Conservation (phyloP, 2,888 invertebrate species). For the Ceramica pisi region DNA sequence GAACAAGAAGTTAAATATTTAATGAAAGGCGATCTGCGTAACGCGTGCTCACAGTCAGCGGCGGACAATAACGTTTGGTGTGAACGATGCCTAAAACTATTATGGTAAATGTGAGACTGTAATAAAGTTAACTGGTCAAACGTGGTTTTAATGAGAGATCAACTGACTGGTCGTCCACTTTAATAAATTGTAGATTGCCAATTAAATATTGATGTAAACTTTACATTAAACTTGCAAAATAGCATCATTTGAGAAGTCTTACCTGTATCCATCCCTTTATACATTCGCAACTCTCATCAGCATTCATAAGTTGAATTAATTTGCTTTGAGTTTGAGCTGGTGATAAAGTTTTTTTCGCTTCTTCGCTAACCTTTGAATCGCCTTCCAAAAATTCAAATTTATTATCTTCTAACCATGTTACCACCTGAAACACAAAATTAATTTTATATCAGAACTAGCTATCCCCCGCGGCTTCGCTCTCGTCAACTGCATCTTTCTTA, state of each 20-base stretch:
- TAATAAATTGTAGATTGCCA: too few species aligned
- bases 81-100: too few species aligned
- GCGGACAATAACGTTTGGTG: too few species aligned
- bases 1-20: too few species aligned
- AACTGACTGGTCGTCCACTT: neutral
- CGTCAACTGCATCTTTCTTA: too few species aligned
- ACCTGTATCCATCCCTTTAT: slow-evolving; percentile 88
- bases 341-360: slow-evolving; percentile 77
- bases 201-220: neutral
- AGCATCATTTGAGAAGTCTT: slow-evolving; percentile 29
- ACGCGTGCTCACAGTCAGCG: too few species aligned
- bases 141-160: neutral
- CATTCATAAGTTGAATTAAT: slow-evolving; percentile 85
- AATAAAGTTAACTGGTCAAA: neutral
- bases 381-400: slow-evolving; percentile 85
- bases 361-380: slow-evolving; percentile 74
- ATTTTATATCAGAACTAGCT: too few species aligned
- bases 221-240: neutral
- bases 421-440: slow-evolving; percentile 70
- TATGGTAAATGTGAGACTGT: too few species aligned
- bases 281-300: slow-evolving; percentile 84
- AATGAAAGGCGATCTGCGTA: too few species aligned
- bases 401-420: slow-evolving; percentile 84
- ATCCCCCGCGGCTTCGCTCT: too few species aligned
- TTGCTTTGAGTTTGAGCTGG: slow-evolving; percentile 83